These are phyloP conservation scores for Arvicanthis niloticus DNA, from an alignment of 2,113 vertebrate species.

Conservation along the genomic window DNA sequence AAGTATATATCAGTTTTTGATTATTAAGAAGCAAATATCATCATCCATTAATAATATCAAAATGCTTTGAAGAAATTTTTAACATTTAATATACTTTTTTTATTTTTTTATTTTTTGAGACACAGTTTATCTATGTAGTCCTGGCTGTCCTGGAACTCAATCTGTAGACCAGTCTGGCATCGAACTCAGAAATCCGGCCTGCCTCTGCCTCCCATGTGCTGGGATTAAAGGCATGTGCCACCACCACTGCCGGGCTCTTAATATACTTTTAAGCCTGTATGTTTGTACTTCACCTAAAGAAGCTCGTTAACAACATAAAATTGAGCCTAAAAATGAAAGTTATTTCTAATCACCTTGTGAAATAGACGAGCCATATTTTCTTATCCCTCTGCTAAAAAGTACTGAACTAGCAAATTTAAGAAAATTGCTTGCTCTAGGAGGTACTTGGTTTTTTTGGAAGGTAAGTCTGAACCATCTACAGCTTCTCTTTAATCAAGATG, in stretches of 20 bases:
- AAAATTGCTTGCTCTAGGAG: conserved; percentile 17
- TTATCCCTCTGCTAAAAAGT: neutral
- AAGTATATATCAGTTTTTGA: neutral
- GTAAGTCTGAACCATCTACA: conserved; percentile 29
- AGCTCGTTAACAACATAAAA: neutral
- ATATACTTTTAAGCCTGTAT: neutral
- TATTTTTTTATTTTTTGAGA: too few relatives aligned
- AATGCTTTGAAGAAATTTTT: neutral
- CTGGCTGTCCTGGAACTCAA: too few relatives aligned
- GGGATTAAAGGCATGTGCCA: too few relatives aligned
- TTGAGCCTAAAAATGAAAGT: neutral
- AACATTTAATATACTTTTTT: neutral
- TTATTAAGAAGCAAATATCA: neutral
- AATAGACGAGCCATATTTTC: neutral
- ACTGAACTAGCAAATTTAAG: conserved; percentile 13
- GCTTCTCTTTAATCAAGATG: conserved; percentile 2
- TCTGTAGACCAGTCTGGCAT: too few relatives aligned
- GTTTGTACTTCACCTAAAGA: neutral
- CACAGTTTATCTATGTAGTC: too few relatives aligned
- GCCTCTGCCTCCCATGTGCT: too few relatives aligned
- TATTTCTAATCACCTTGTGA: neutral
- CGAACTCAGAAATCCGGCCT: too few relatives aligned
- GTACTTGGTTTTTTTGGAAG: conserved; percentile 18
- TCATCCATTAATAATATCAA: neutral
- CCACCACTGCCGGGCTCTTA: too few relatives aligned